Percentiles rank a stretch among this genome's conserved stretches.
These are phyloP conservation scores for Cyanocitta stelleri DNA, from an alignment of 2,113 vertebrate genomes.

Conservation along the genomic window DNA sequence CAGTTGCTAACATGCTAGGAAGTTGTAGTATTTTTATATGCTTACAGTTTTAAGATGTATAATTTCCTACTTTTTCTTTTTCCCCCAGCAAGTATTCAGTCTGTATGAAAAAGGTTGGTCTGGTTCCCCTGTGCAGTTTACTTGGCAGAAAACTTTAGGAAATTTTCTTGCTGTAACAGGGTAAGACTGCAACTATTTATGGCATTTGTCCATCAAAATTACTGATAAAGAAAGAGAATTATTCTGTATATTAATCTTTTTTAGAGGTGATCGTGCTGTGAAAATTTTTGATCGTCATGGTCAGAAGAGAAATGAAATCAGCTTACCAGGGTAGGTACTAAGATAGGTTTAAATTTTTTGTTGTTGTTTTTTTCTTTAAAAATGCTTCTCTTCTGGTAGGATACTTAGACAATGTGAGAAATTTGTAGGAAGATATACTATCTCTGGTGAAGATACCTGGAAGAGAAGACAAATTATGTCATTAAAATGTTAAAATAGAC, in stretches of 20 bases:
- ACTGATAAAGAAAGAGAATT: background rate
- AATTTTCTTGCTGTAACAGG: constrained; percentile 93
- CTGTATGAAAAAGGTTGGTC: constrained; percentile 82
- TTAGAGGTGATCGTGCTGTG: constrained; percentile 84
- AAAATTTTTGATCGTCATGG: constrained; percentile 98
- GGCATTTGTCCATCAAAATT: background rate
- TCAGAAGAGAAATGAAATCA: constrained; percentile 90
- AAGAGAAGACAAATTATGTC: background rate
- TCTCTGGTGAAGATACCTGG: background rate
- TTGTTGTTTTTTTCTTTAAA: background rate
- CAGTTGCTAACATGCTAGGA: background rate
- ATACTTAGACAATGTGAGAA: background rate
- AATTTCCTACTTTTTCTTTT: background rate
- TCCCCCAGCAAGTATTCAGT: constrained; percentile 83
- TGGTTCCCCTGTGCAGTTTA: constrained; percentile 81
- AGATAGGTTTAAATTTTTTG: background rate
- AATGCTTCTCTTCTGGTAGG: background rate
- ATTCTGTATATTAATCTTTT: constrained; percentile 14
- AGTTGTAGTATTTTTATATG: background rate
- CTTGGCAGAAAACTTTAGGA: constrained; percentile 91
- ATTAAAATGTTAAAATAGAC: background rate
- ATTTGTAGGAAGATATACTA: background rate
- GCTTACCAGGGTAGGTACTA: constrained; percentile 82
- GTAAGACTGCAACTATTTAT: constrained; percentile 74
- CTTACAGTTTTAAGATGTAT: background rate